Conservation (phyloP, 2,888 invertebrate genomes). For the Auanema sp. region DNA sequence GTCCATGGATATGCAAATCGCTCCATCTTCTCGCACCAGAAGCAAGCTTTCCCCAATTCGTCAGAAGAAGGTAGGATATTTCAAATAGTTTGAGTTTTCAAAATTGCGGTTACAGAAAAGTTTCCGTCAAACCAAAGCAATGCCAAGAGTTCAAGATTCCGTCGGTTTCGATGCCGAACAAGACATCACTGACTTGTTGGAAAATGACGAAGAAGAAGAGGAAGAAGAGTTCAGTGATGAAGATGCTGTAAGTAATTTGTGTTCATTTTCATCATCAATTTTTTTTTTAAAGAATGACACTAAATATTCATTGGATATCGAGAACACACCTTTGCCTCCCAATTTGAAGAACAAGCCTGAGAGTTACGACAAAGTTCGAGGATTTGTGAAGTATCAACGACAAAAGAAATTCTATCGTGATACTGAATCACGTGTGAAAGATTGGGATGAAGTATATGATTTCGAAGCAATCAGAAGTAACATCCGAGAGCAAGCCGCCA, state of each 20-base stretch:
- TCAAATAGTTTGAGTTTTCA: background rate
- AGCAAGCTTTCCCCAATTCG: no score
- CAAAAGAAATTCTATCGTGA: constrained; percentile 84
- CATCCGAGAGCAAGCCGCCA: constrained; percentile 85
- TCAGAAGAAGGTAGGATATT: no score
- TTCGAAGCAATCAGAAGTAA: constrained; percentile 79
- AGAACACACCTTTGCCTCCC: constrained; percentile 47
- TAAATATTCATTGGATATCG: constrained; percentile 53
- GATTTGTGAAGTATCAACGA: constrained; percentile 93
- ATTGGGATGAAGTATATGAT: constrained; percentile 89
- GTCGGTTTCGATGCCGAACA: constrained; percentile 60
- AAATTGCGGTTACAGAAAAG: background rate
- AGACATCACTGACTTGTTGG: constrained; percentile 37
- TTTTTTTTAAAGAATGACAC: background rate
- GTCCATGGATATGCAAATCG: constrained; percentile 64
- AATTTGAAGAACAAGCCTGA: constrained; percentile 49
- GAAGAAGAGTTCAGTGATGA: background rate
- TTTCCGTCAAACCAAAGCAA: background rate
- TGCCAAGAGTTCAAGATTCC: constrained; percentile 34
- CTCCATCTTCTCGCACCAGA: constrained; percentile 20
- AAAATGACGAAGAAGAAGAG: constrained; percentile 20
- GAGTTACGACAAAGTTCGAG: constrained; percentile 67
- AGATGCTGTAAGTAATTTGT: background rate
- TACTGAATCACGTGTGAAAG: constrained; percentile 81
- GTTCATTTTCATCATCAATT: background rate